Conservation (phyloP, 2,797 vertebrate genomes). For the Coluber constrictor region DNA sequence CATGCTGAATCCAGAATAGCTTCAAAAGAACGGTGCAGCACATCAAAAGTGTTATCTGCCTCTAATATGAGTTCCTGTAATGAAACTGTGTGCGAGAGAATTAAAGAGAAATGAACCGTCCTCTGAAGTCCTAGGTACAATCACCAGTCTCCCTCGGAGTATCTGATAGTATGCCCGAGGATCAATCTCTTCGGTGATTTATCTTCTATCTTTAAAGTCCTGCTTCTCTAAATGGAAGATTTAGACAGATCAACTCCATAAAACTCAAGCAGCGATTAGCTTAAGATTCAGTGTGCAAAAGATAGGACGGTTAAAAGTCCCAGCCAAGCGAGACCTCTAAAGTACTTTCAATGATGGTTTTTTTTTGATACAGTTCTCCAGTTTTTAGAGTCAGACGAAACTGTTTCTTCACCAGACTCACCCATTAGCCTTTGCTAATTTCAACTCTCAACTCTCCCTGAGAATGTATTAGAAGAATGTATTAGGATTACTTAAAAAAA, state of each 20-base stretch:
- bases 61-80: not conserved
- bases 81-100: not conserved
- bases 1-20: not conserved
- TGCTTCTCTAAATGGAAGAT: slow-evolving; percentile 26
- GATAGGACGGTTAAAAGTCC: slow-evolving; percentile 19
- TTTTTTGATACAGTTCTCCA: not conserved
- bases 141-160: not conserved
- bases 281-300: slow-evolving; percentile 28
- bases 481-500: not conserved
- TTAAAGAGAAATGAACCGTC: not conserved
- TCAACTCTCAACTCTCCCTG: slow-evolving; percentile 22
- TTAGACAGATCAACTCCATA: slow-evolving; percentile 31
- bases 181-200: slow-evolving; percentile 12
- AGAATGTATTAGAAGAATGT: slow-evolving; percentile 12
- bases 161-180: not conserved
- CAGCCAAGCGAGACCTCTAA: not conserved
- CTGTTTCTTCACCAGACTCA: slow-evolving; percentile 7
- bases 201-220: slow-evolving; percentile 16
- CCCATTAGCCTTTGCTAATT: slow-evolving; percentile 38
- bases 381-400: slow-evolving; percentile 21
- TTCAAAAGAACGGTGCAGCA: not conserved
- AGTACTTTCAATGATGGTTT: not conserved
- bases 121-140: not conserved
- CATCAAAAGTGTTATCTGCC: not conserved
- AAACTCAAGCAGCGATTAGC: slow-evolving; percentile 19